These are phyloP conservation scores for Pelodiscus sinensis DNA, from an alignment of 2,113 vertebrate genomes.

Conservation along the genomic window DNA sequence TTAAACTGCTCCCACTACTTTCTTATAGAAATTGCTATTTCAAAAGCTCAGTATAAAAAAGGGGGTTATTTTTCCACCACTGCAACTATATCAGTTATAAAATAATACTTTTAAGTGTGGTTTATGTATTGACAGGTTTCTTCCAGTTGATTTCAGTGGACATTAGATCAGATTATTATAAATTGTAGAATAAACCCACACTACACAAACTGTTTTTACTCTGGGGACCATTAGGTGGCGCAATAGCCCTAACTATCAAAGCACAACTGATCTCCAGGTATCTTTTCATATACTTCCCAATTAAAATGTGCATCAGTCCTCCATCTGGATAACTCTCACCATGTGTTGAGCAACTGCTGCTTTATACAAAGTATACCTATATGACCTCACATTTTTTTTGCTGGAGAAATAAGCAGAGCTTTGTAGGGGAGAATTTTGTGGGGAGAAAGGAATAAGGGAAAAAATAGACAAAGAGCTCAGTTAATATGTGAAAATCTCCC, in stretches of 20 bases:
- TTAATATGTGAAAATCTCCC: background rate
- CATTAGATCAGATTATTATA: background rate
- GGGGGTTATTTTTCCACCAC: background rate
- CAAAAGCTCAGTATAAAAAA: background rate
- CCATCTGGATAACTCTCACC: background rate
- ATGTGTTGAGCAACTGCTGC: slow-evolving; percentile 8
- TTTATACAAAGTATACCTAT: background rate
- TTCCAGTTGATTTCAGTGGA: background rate
- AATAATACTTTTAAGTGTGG: background rate
- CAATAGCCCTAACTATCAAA: slow-evolving; percentile 11
- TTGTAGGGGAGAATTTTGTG: rapidly evolving
- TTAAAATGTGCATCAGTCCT: rapidly evolving
- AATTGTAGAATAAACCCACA: background rate
- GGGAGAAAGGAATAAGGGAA: background rate
- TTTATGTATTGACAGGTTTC: background rate
- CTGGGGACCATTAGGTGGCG: slow-evolving; percentile 59
- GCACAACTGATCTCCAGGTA: background rate
- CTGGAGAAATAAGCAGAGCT: background rate
- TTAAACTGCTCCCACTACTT: background rate
- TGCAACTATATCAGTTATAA: background rate
- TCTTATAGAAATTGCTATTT: background rate
- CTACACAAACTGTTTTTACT: background rate
- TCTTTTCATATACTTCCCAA: background rate
- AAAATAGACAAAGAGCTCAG: background rate
- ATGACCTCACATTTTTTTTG: background rate